Conservation (phyloP, 2,113 vertebrate species). For the Pollimyrus isidori region DNA sequence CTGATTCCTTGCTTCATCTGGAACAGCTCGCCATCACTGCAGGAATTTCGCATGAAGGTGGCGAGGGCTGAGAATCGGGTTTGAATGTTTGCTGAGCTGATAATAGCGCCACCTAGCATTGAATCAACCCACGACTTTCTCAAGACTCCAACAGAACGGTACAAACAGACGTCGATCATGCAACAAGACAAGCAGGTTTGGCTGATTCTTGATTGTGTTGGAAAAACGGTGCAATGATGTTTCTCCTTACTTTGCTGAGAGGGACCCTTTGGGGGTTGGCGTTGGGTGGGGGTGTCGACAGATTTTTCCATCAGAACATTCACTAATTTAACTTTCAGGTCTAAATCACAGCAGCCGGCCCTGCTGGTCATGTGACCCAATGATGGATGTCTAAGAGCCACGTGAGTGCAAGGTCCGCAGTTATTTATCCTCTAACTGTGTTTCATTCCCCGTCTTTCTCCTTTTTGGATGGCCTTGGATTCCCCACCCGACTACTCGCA, state of each 20-base stretch:
- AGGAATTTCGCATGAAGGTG: conserved; percentile 26
- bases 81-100: conserved; percentile 8
- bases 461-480: conserved; percentile 19
- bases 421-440: conserved; percentile 43
- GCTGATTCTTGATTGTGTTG: conserved; percentile 33
- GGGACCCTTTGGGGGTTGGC: conserved; percentile 29
- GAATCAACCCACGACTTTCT: neutral
- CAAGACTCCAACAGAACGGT: conserved; percentile 26
- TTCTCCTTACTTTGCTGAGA: conserved; percentile 43
- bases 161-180: conserved; percentile 41
- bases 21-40: neutral
- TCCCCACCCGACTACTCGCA: conserved; percentile 7
- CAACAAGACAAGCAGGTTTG: conserved; percentile 47
- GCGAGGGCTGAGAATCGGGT: conserved; percentile 25
- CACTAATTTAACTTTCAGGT: conserved; percentile 47
- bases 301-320: conserved; percentile 46
- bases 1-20: conserved; percentile 37
- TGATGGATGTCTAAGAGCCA: conserved; percentile 43
- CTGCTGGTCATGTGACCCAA: conserved; percentile 39
- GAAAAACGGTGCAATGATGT: conserved; percentile 45
- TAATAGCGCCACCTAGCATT: neutral
- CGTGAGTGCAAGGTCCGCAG: conserved; percentile 40
- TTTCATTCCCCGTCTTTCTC: conserved; percentile 41
- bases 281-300: conserved; percentile 47
- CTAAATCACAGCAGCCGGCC: conserved; percentile 33